phyloP scores from a whole-genome alignment of 2,797 vertebrate genomes.

The Lerista edwardsae region DNA sequence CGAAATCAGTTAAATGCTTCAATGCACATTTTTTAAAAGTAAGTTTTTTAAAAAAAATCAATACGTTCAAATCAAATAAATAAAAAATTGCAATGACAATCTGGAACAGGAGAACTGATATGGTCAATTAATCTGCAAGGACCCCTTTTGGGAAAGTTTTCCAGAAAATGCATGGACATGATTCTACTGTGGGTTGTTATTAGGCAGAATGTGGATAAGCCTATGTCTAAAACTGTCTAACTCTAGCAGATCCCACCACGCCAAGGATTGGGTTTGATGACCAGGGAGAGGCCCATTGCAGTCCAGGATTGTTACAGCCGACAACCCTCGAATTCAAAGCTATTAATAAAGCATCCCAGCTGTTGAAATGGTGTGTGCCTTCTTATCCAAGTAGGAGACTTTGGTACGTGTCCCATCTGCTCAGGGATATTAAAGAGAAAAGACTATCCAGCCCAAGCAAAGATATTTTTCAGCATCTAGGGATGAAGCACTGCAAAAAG shows the following conservation, averaged over 20 bases:
- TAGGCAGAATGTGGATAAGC: not conserved
- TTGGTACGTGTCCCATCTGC: not conserved
- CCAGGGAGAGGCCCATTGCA: not conserved
- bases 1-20: too few relatives aligned
- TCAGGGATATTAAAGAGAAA: slow-evolving; percentile 28
- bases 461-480: not conserved
- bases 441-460: not conserved
- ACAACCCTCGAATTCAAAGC: slow-evolving; percentile 2
- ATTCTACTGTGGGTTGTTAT: not conserved
- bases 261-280: not conserved
- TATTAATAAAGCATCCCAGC: not conserved
- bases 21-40: too few relatives aligned
- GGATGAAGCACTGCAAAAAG: slow-evolving; percentile 7
- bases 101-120: not conserved
- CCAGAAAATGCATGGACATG: not conserved
- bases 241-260: not conserved
- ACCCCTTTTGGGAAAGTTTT: not conserved
- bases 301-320: not conserved
- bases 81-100: not conserved
- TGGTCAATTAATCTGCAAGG: not conserved
- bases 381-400: not conserved
- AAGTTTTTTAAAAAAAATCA: too few relatives aligned
- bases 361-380: not conserved
- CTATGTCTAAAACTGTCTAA: slow-evolving; percentile 4
- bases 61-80: not conserved